Conservation (phyloP, 2,797 vertebrate species). For the Gambusia yucatana region DNA sequence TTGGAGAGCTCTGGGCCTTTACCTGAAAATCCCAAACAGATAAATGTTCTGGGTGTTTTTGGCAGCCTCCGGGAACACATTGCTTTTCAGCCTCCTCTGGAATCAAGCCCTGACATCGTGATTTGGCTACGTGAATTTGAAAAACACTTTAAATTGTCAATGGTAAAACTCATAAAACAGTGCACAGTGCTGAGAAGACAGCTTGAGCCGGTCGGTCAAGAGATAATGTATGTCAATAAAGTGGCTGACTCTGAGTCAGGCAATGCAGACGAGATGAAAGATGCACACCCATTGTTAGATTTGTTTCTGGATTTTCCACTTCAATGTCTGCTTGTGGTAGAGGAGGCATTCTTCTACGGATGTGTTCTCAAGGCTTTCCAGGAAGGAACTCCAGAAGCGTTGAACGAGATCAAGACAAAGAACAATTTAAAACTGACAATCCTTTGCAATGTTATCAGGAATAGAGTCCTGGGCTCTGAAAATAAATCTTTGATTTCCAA, state of each 20-base stretch:
- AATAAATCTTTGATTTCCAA: constrained; percentile 36
- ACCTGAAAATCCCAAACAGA: constrained; percentile 20
- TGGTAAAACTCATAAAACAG: constrained; percentile 70
- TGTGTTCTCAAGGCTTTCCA: constrained; percentile 67
- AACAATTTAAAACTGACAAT: constrained; percentile 71
- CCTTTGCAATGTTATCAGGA: constrained; percentile 68
- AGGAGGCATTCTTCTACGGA: constrained; percentile 81
- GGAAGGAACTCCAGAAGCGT: constrained; percentile 31
- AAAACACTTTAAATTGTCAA: constrained; percentile 67
- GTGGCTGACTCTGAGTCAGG: not conserved
- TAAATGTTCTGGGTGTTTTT: constrained; percentile 71
- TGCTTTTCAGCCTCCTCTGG: constrained; percentile 71
- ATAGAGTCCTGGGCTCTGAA: constrained; percentile 45
- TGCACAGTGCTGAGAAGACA: constrained; percentile 71
- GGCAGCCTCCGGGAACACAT: constrained; percentile 79
- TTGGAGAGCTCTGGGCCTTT: constrained; percentile 2
- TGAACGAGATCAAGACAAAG: constrained; percentile 51
- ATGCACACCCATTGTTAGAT: constrained; percentile 43
- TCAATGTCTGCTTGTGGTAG: constrained; percentile 86
- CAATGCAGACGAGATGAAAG: constrained; percentile 3
- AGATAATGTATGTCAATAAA: constrained; percentile 1
- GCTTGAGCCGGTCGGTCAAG: constrained; percentile 27
- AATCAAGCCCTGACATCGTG: constrained; percentile 62
- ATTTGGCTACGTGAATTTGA: constrained; percentile 85
- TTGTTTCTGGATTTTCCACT: constrained; percentile 80